Evolutionary conservation across 2,888 invertebrate species (phyloP).

Genomic region (Glaucopsyche alexis): DNA sequence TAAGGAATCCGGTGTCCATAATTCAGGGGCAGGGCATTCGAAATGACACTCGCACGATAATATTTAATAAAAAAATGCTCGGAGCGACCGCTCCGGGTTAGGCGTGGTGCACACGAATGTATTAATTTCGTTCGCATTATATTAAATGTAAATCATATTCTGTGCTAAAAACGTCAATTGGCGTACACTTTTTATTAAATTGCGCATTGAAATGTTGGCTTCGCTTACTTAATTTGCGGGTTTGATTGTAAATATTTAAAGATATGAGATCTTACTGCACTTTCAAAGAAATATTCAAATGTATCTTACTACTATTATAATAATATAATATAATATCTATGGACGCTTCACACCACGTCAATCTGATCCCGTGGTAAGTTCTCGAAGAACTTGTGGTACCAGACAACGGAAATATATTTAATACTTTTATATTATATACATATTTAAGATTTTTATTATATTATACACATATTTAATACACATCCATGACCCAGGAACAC

Average conservation of each 20-base stretch:
- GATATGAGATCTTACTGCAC: neutral
- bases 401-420: no score
- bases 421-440: no score
- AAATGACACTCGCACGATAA: slow-evolving; percentile 40
- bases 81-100: slow-evolving; percentile 15
- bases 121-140: slow-evolving; percentile 2
- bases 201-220: slow-evolving; percentile 15
- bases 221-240: slow-evolving; percentile 16
- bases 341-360: no score
- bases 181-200: slow-evolving; percentile 1
- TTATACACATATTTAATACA: no score
- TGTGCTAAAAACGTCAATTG: slow-evolving; percentile 12
- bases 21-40: slow-evolving; percentile 40
- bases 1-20: slow-evolving; percentile 34
- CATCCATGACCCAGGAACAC: no score
- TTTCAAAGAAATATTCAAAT: neutral
- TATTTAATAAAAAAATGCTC: slow-evolving; percentile 39
- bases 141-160: slow-evolving; percentile 8
- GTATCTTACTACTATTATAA: neutral
- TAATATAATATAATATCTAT: no score
- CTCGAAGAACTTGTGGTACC: no score
- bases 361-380: no score
- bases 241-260: slow-evolving; percentile 4
- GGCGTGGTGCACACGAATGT: slow-evolving; percentile 21
- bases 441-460: no score